phyloP scores from a whole-genome alignment of 2,888 invertebrate genomes.

The Epicampocera succincta region DNA sequence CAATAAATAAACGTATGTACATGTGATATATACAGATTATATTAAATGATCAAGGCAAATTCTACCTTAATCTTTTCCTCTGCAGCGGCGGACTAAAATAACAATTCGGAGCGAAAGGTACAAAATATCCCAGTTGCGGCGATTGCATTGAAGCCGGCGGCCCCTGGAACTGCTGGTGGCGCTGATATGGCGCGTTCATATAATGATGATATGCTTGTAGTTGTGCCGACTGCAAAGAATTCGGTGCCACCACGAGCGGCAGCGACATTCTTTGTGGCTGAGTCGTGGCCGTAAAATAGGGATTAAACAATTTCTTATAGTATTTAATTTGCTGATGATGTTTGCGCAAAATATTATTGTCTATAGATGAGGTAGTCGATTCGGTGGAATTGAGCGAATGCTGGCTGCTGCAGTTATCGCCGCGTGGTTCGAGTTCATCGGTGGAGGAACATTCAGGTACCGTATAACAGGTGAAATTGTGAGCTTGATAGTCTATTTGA shows the following conservation, averaged over 20 bases:
- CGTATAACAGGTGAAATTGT: constrained; percentile 79
- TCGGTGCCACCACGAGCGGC: constrained; percentile 71
- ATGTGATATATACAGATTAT: too few species aligned
- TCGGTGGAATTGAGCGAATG: constrained; percentile 73
- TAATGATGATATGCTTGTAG: constrained; percentile 76
- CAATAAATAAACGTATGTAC: too few species aligned
- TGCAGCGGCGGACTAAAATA: constrained; percentile 81
- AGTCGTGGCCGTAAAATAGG: constrained; percentile 25
- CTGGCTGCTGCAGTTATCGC: constrained; percentile 64
- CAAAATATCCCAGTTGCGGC: constrained; percentile 85
- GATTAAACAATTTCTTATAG: constrained; percentile 66
- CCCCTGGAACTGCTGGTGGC: constrained; percentile 1
- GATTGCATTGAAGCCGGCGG: constrained; percentile 45
- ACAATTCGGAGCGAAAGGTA: constrained; percentile 82
- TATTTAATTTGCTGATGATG: constrained; percentile 61
- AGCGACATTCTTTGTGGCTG: constrained; percentile 74
- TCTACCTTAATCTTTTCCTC: constrained; percentile 77
- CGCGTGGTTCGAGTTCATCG: constrained; percentile 69
- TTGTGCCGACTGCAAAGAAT: constrained; percentile 50
- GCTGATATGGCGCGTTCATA: constrained; percentile 52
- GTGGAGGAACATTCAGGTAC: constrained; percentile 78
- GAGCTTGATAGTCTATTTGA: constrained; percentile 76
- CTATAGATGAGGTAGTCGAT: constrained; percentile 74
- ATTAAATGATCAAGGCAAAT: neutral
- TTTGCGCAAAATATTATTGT: constrained; percentile 74